phyloP scores from a whole-genome alignment of 2,888 invertebrate genomes.

The Drosophila parthenogenetica region DNA sequence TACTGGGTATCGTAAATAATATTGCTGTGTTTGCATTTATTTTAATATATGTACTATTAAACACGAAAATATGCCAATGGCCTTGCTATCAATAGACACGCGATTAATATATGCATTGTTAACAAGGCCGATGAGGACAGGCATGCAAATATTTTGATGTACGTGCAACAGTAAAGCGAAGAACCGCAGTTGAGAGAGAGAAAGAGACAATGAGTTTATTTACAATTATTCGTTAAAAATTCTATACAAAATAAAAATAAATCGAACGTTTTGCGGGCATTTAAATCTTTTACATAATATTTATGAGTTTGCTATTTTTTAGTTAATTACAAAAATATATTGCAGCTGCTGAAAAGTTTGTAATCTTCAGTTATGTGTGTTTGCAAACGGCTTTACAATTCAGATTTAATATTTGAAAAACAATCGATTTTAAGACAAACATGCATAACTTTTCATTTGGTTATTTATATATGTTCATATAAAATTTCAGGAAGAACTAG shows the following conservation, averaged over 20 bases:
- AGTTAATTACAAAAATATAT: background rate
- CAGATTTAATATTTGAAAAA: background rate
- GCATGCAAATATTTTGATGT: conserved; percentile 3
- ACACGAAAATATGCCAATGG: conserved; percentile 42
- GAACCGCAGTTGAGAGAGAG: background rate
- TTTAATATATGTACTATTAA: conserved; percentile 13
- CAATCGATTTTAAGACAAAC: background rate
- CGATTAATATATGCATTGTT: conserved; percentile 64
- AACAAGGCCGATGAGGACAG: conserved; percentile 52
- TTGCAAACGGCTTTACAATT: background rate
- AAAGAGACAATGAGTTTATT: conserved; percentile 9
- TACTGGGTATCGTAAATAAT: conserved; percentile 4
- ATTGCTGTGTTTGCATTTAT: background rate
- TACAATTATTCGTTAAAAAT: conserved; percentile 20
- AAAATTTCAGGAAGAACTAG: conserved; percentile 81
- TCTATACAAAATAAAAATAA: conserved; percentile 11
- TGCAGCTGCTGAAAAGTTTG: conserved; percentile 7
- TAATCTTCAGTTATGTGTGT: background rate
- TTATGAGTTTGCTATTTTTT: conserved; percentile 15
- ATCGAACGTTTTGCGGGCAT: conserved; percentile 18
- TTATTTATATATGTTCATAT: background rate
- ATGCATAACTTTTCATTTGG: background rate
- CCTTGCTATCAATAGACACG: conserved; percentile 40
- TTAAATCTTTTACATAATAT: conserved; percentile 23
- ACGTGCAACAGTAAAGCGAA: background rate